Percentiles rank a stretch among this genome's conserved stretches.
Conservation (phyloP, 1,140 invertebrate genomes). For the Cotesia chilonis region DNA sequence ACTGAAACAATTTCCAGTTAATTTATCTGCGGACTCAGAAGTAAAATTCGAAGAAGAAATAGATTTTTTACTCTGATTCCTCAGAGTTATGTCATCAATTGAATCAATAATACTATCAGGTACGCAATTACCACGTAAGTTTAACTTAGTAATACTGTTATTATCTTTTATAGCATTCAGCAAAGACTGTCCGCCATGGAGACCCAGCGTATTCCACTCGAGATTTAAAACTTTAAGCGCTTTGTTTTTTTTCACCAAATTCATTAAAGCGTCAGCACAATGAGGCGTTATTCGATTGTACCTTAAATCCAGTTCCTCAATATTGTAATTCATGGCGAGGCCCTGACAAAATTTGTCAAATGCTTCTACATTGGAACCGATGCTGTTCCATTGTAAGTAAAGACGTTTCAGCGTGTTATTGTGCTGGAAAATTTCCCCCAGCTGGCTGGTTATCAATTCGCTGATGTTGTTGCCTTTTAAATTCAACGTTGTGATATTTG, state of each 20-base stretch:
- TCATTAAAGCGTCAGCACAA: conserved; percentile 50
- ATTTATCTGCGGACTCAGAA: neutral
- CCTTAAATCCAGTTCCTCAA: conserved; percentile 59
- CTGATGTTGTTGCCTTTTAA: conserved; percentile 63
- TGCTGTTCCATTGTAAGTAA: conserved; percentile 60
- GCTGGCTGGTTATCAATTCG: conserved; percentile 48
- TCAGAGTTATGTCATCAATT: conserved; percentile 48
- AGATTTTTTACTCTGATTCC: conserved; percentile 47
- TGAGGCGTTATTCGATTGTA: conserved; percentile 62
- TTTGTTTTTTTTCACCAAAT: conserved; percentile 53
- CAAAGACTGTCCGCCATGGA: conserved; percentile 56
- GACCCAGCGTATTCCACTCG: conserved; percentile 62
- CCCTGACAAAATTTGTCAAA: conserved; percentile 60
- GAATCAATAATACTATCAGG: conserved; percentile 55
- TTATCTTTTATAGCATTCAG: conserved; percentile 55
- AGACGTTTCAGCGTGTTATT: conserved; percentile 56
- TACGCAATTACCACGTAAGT: conserved; percentile 61
- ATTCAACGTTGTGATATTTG: conserved; percentile 52
- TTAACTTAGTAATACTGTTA: conserved; percentile 49
- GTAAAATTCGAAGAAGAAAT: conserved; percentile 33
- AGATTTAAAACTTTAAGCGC: conserved; percentile 55
- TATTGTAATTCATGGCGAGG: conserved; percentile 54
- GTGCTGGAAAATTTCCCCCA: conserved; percentile 55
- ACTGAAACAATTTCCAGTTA: neutral
- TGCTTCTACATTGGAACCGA: conserved; percentile 53